phyloP scores from a whole-genome alignment of 2,113 vertebrate species.

The Microtus ochrogaster region DNA sequence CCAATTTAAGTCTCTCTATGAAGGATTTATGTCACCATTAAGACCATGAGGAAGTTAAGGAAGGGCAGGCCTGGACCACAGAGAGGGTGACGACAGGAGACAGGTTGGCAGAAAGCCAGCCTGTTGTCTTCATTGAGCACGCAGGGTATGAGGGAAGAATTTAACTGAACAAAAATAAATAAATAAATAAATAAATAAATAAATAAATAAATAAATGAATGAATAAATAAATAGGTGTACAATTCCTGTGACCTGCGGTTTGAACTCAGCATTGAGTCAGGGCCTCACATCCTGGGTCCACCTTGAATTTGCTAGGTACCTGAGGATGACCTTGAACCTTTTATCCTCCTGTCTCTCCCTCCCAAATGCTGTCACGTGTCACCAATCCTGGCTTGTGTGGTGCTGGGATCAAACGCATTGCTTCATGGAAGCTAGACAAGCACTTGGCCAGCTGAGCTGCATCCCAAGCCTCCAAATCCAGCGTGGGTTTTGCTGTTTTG shows the following conservation, averaged over 20 bases:
- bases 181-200: neutral
- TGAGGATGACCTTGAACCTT: neutral
- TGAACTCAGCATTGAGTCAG: neutral
- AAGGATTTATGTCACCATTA: slow-evolving; percentile 66
- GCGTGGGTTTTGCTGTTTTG: neutral
- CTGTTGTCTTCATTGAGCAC: slow-evolving; percentile 27
- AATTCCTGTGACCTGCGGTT: neutral
- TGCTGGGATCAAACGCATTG: neutral
- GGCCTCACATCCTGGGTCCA: neutral
- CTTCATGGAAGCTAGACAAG: too few species aligned
- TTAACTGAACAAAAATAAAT: neutral
- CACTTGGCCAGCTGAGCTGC: neutral
- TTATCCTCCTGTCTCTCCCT: neutral
- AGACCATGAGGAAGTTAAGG: slow-evolving; percentile 56
- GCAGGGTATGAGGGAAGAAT: neutral
- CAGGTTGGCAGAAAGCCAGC: slow-evolving; percentile 47
- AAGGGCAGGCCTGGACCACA: slow-evolving; percentile 65
- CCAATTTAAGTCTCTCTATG: slow-evolving; percentile 24
- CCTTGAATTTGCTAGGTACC: neutral
- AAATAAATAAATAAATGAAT: neutral
- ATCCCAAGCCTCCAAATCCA: neutral
- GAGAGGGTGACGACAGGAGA: slow-evolving; percentile 58
- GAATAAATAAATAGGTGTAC: neutral
- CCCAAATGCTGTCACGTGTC: neutral
- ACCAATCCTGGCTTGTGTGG: too few species aligned